Percentiles rank a stretch among this genome's conserved stretches.
These are phyloP conservation scores for Fistularia tabacaria DNA, from an alignment of 2,797 vertebrate genomes.

Conservation along the genomic window DNA sequence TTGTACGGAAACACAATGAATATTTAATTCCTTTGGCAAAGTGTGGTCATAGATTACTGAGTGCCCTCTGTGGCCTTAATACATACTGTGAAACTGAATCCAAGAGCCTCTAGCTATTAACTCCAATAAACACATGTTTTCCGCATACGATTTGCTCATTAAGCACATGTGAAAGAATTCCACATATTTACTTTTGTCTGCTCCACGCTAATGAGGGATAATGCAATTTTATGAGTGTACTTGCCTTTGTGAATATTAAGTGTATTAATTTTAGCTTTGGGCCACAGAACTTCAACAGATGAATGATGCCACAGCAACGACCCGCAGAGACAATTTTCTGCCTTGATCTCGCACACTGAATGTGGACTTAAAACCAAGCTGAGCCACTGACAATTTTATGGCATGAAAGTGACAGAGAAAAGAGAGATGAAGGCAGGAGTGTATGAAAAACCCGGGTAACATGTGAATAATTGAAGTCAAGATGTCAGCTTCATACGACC, in stretches of 20 bases:
- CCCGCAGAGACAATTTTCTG: conserved; percentile 5
- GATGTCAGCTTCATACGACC: conserved; percentile 43
- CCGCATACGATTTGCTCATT: conserved; percentile 3
- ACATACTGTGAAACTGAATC: background rate
- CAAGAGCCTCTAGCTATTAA: conserved; percentile 10
- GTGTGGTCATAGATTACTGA: background rate
- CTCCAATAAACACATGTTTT: conserved; percentile 6
- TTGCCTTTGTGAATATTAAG: conserved; percentile 17
- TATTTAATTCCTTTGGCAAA: conserved; percentile 6
- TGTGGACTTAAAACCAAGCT: background rate
- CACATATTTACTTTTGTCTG: conserved; percentile 14
- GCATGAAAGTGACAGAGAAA: background rate
- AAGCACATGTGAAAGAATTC: conserved; percentile 1
- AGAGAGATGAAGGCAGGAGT: conserved; percentile 5
- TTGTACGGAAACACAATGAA: conserved; percentile 2
- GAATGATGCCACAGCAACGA: conserved; percentile 16
- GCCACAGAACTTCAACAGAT: conserved; percentile 21
- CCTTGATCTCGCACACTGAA: conserved; percentile 22
- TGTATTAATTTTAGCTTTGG: conserved; percentile 12
- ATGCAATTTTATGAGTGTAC: conserved; percentile 1
- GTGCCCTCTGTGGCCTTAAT: background rate
- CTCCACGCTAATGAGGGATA: conserved; percentile 28
- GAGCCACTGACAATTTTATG: background rate
- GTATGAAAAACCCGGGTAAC: conserved; percentile 44
- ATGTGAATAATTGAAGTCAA: conserved; percentile 57